Conservation (phyloP, 2,888 invertebrate species). For the Tyria jacobaeae region DNA sequence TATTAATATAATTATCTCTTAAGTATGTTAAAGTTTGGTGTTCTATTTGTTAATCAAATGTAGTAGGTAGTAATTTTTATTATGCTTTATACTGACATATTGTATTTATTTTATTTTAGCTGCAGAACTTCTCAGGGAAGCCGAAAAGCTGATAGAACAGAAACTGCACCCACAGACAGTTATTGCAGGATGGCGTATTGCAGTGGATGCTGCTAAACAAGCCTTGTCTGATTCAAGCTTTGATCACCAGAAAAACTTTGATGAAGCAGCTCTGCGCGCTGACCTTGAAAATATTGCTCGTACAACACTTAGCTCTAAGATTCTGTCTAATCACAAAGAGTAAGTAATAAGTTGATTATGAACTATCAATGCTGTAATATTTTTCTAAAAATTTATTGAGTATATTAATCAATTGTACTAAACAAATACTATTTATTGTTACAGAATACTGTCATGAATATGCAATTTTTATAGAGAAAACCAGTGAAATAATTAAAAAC, state of each 20-base stretch:
- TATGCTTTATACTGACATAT: neutral
- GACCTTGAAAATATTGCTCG: constrained; percentile 98
- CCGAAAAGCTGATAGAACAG: constrained; percentile 96
- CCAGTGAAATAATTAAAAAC: too few species aligned
- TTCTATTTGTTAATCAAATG: neutral
- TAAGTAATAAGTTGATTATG: constrained; percentile 58
- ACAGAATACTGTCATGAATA: too few species aligned
- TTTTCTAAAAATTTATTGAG: too few species aligned
- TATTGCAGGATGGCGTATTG: constrained; percentile 97
- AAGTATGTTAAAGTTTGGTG: neutral
- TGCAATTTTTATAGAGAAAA: too few species aligned
- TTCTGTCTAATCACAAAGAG: constrained; percentile 98
- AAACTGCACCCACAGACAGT: constrained; percentile 99
- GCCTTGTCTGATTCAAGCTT: constrained; percentile 92
- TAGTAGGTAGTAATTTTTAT: neutral
- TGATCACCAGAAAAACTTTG: constrained; percentile 91
- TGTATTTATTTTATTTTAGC: constrained; percentile 84
- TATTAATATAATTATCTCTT: too few species aligned
- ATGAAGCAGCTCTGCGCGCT: constrained; percentile 91
- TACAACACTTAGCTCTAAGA: constrained; percentile 99
- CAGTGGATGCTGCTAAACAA: constrained; percentile 93
- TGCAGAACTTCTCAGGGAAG: constrained; percentile 97
- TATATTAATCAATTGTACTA: too few species aligned
- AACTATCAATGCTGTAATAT: too few species aligned
- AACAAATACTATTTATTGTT: too few species aligned